These are phyloP conservation scores for Bellardia bayeri DNA, from an alignment of 2,888 invertebrate genomes.

Conservation along the genomic window DNA sequence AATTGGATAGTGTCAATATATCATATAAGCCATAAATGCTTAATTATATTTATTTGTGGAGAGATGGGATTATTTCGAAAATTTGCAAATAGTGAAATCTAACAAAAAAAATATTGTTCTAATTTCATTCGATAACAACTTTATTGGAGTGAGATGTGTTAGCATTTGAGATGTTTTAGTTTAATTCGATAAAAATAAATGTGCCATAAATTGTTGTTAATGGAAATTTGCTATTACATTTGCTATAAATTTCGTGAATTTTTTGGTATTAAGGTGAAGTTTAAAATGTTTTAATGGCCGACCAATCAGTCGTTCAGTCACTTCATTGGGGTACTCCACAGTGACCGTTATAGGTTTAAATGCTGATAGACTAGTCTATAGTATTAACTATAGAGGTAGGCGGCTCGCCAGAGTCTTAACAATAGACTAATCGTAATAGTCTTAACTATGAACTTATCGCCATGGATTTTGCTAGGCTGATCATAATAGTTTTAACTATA, in stretches of 20 bases:
- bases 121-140: neutral
- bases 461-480: too few species aligned
- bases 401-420: too few species aligned
- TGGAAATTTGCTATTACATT: conserved; percentile 58
- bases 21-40: conserved; percentile 37
- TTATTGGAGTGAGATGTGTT: conserved; percentile 13
- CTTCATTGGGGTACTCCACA: conserved; percentile 29
- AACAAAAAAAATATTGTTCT: conserved; percentile 7
- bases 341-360: neutral
- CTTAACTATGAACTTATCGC: too few species aligned
- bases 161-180: conserved; percentile 11
- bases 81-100: neutral
- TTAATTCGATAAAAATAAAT: neutral
- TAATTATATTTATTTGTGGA: conserved; percentile 26
- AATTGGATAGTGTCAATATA: conserved; percentile 23
- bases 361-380: neutral
- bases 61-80: neutral
- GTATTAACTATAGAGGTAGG: too few species aligned
- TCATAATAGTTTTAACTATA: too few species aligned
- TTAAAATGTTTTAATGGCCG: conserved; percentile 42
- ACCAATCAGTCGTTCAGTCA: conserved; percentile 6
- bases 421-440: too few species aligned
- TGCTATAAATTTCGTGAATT: conserved; percentile 50
- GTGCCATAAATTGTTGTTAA: conserved; percentile 67
- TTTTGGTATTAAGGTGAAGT: conserved; percentile 40